Evolutionary conservation across 2,888 invertebrate species (phyloP).

Genomic region (Epistrophe grossulariae): DNA sequence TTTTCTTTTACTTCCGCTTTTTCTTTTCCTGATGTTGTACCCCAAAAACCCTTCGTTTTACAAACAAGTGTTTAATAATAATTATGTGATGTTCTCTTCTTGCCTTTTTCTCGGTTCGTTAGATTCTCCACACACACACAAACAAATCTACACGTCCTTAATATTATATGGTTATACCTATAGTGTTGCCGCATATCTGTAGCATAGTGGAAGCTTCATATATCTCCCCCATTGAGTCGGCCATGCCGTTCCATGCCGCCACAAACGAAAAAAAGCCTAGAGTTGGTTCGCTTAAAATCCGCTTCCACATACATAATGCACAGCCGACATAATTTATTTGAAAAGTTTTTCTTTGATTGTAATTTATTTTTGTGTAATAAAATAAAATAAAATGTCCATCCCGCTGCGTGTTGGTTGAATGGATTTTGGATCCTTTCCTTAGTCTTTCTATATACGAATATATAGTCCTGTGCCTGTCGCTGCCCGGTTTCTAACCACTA

Average conservation of each 20-base stretch:
- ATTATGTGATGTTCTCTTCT: conserved; percentile 46
- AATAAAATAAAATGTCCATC: conserved; percentile 75
- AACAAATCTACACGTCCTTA: neutral
- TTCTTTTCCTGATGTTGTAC: conserved; percentile 29
- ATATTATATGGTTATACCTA: no score
- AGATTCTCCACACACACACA: conserved; percentile 29
- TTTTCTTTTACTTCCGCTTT: conserved; percentile 40
- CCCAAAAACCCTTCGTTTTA: neutral
- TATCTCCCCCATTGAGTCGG: conserved; percentile 1
- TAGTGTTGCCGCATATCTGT: no score
- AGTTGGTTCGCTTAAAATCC: conserved; percentile 56
- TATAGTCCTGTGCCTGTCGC: neutral
- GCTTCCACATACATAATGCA: conserved; percentile 59
- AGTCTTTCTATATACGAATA: neutral
- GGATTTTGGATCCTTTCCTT: conserved; percentile 17
- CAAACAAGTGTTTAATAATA: conserved; percentile 60
- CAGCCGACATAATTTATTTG: conserved; percentile 71
- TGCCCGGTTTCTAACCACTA: neutral
- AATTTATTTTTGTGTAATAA: conserved; percentile 75
- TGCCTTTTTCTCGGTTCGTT: conserved; percentile 48
- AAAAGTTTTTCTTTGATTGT: conserved; percentile 75
- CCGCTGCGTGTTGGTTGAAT: conserved; percentile 68
- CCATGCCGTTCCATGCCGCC: neutral
- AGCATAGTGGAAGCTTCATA: neutral
- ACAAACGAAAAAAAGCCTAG: neutral